phyloP scores from a whole-genome alignment of 2,888 invertebrate species.

The Epiperipatus broadwayi region DNA sequence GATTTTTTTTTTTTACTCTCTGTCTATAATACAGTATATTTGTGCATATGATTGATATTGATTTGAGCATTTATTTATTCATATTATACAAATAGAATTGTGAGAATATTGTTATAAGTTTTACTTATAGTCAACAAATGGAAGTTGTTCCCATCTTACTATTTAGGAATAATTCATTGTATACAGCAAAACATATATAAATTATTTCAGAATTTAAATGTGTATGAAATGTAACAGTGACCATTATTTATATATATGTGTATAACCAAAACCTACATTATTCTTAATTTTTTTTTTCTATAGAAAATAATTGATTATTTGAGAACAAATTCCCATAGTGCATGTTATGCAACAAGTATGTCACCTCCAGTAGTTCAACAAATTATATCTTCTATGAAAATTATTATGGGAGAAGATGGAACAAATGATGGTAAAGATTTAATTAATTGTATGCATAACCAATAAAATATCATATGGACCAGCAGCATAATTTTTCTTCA shows the following conservation, averaged over 20 bases:
- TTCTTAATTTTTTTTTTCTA: constrained; percentile 20
- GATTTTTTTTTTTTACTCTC: no score
- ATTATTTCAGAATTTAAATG: not conserved
- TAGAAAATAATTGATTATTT: constrained; percentile 54
- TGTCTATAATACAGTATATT: no score
- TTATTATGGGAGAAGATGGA: constrained; percentile 65
- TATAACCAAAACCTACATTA: no score
- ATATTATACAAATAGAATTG: no score
- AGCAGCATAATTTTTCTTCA: not conserved
- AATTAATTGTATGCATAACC: not conserved
- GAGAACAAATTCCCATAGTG: constrained; percentile 57
- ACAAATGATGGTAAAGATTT: constrained; percentile 41
- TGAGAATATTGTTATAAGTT: no score
- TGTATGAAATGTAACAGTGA: constrained; percentile 9
- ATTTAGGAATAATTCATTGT: not conserved
- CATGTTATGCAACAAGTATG: constrained; percentile 67
- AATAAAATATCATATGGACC: not conserved
- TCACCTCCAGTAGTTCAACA: constrained; percentile 76
- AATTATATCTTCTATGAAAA: constrained; percentile 66
- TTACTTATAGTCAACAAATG: no score
- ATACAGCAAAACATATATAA: constrained; percentile 1
- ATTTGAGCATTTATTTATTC: no score
- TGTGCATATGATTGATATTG: no score
- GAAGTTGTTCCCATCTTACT: not conserved
- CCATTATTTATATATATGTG: no score